Evolutionary conservation across 92 coral and sea anemone species (phyloP).

Genomic region (Siderastrea radians): DNA sequence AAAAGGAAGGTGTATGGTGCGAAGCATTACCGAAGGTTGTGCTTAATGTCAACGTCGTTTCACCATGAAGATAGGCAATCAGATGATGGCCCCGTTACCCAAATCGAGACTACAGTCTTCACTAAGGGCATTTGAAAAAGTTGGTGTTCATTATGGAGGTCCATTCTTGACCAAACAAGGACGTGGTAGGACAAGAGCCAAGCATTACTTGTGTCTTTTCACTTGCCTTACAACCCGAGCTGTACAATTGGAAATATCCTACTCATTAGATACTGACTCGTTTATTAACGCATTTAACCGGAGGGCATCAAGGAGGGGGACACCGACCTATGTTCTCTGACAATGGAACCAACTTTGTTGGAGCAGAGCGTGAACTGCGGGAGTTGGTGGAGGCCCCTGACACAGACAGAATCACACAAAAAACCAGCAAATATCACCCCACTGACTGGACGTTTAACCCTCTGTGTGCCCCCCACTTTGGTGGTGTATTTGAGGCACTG

Average conservation of each 20-base stretch:
- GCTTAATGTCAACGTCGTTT: slow-evolving; percentile 52
- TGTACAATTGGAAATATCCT: slow-evolving; percentile 49
- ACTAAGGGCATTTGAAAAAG: slow-evolving; percentile 57
- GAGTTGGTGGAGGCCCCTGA: not conserved
- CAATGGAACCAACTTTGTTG: slow-evolving; percentile 20
- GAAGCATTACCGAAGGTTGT: slow-evolving; percentile 24
- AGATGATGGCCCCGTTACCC: slow-evolving; percentile 70
- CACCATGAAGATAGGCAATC: slow-evolving; percentile 31
- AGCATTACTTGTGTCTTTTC: slow-evolving; percentile 66
- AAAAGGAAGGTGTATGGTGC: slow-evolving; percentile 42
- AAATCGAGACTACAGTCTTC: slow-evolving; percentile 48
- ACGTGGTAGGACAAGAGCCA: slow-evolving; percentile 52
- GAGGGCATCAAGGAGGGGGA: slow-evolving; percentile 22
- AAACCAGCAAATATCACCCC: not conserved
- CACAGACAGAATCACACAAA: not conserved
- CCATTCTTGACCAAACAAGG: slow-evolving; percentile 68
- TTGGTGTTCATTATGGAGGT: slow-evolving; percentile 55
- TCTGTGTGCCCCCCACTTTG: not conserved
- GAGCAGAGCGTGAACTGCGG: slow-evolving; percentile 17
- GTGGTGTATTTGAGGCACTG: not conserved
- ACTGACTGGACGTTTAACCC: not conserved
- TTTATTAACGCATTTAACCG: slow-evolving; percentile 20
- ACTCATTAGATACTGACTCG: slow-evolving; percentile 23
- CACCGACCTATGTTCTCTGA: slow-evolving; percentile 8
- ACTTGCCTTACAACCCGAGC: slow-evolving; percentile 68